Conservation (phyloP, 2,888 invertebrate species). For the Chymomyza caudatula region DNA sequence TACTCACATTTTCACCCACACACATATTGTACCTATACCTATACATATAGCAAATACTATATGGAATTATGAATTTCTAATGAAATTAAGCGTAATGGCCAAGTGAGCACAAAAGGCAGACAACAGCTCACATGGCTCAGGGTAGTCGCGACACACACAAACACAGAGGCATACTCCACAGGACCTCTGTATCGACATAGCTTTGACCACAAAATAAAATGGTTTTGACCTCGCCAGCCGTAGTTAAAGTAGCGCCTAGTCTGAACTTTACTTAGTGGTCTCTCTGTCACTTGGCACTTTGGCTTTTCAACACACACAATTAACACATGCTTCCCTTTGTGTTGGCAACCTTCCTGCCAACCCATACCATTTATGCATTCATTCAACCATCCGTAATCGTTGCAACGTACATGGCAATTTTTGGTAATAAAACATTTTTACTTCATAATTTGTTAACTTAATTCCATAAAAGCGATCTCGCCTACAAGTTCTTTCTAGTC, state of each 20-base stretch:
- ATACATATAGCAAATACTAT: slow-evolving; percentile 17
- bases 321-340: not conserved
- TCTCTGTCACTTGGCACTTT: slow-evolving; percentile 2
- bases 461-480: slow-evolving; percentile 6
- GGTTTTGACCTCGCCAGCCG: not conserved
- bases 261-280: not conserved
- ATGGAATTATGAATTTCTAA: slow-evolving; percentile 75
- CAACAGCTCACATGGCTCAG: not conserved
- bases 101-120: not conserved
- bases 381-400: slow-evolving; percentile 9
- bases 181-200: not conserved
- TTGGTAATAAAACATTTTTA: slow-evolving; percentile 68
- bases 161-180: not conserved
- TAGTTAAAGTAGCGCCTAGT: not conserved
- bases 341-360: not conserved
- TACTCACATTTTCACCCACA: slow-evolving; percentile 63
- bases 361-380: slow-evolving; percentile 7
- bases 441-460: slow-evolving; percentile 59
- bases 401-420: slow-evolving; percentile 69
- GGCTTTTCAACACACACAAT: slow-evolving; percentile 1
- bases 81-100: slow-evolving; percentile 74
- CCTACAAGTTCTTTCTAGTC: slow-evolving; percentile 11
- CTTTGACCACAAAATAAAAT: not conserved
- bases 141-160: not conserved
- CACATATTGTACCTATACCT: not conserved